A percentile compares a stretch with the other conserved stretches of the same genome.
These are phyloP conservation scores for Nematopogon swammerdamellus DNA, from an alignment of 2,888 invertebrate species.

Conservation along the genomic window DNA sequence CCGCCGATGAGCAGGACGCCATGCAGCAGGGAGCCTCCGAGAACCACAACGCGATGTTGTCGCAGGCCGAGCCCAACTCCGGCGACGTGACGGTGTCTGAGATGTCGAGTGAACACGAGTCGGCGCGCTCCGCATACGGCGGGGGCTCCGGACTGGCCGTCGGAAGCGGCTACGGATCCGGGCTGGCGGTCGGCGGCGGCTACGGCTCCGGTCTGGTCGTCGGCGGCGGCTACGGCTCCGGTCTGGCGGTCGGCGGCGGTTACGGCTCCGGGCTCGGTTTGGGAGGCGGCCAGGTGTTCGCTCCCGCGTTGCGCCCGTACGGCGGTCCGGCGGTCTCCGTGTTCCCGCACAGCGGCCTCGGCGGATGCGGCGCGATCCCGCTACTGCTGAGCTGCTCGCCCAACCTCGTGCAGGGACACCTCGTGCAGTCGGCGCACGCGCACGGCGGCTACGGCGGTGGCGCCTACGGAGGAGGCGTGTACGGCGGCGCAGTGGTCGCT, in stretches of 20 bases:
- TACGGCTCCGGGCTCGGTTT: background rate
- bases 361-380: background rate
- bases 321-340: background rate
- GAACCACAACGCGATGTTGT: background rate
- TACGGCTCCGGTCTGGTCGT: background rate
- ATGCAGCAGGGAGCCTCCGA: background rate
- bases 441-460: background rate
- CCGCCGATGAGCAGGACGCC: background rate
- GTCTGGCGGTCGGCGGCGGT: background rate
- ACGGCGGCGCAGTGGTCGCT: too few species aligned
- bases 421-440: background rate
- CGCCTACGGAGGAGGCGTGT: background rate
- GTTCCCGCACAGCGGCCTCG: background rate
- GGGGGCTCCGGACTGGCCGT: background rate
- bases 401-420: background rate
- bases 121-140: background rate
- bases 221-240: background rate
- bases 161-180: background rate
- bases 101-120: background rate
- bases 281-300: background rate
- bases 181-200: background rate
- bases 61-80: background rate
- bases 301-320: background rate
- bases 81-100: background rate
- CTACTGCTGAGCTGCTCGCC: background rate